Base-by-base conservation (phyloP, 1,140 invertebrate genomes). In the Drosophila santomea region DNA sequence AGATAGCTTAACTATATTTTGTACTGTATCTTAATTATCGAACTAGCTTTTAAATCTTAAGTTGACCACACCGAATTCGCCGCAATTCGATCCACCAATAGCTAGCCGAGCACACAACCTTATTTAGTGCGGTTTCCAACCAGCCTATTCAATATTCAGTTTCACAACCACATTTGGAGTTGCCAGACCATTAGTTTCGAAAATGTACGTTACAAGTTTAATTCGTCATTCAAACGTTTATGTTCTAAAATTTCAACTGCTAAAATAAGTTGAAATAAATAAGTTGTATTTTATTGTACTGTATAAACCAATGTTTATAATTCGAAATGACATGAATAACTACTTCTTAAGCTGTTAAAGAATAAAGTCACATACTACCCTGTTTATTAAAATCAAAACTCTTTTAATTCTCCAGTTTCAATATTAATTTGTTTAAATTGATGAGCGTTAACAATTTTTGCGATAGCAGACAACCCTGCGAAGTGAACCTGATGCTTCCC, bases 401-500 rank as follows among this genome's bases (percentile, higher is more conserved):
- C 2, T 0, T 8, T 10, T 10, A 36, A 12, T 11, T 10, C 8
- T 7, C 8, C 11, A 36, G 35, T 36, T 36, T 12, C 11, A 39
- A 14, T 39, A 3, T 32, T 32, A 32, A 32, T 10, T 32, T 32
- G 32, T 10, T 2, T 17, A 3, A 10, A 15, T 3, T 17, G 6
- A 39, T n/a, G 6, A n/a, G 39, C 7, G 15, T 17, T 20, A 15
- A 12, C 12, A 6, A 3, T 3, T 39, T 52, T 32, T n/a, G 5
- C 3, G 1, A 4, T 2, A 3, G 11, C 25, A 35, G 60, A 43
- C 68, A 51, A 59, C 66, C 59, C 56, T 32, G n/a, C 20, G 2
- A 66, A 52, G 35, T 48, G 25, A 71, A 71, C 66, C 68, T 50
- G 64, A 72, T 32, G 51, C 68, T 32, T 45, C 67, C 68, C 69